Conservation (phyloP, 2,113 vertebrate species). For the Catharus fuscescens region DNA sequence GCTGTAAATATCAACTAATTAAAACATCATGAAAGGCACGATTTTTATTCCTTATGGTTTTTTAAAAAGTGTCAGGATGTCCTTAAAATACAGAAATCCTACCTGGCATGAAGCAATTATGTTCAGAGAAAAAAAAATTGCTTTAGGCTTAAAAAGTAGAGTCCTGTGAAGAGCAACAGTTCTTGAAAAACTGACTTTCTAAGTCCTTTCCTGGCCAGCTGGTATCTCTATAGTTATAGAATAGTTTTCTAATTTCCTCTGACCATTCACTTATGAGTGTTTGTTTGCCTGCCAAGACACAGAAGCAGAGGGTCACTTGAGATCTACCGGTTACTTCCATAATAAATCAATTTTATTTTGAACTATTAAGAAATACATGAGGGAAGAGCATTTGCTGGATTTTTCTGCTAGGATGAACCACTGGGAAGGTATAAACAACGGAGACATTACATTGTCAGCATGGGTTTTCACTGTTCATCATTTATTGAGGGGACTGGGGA, state of each 20-base stretch:
- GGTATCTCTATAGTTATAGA: not conserved
- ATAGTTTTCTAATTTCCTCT: not conserved
- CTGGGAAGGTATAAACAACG: not conserved
- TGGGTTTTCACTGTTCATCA: not conserved
- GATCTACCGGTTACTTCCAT: not conserved
- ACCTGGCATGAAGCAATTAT: not conserved
- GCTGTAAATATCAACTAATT: not conserved
- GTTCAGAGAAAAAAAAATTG: fast-evolving
- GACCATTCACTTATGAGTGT: not conserved
- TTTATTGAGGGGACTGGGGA: not conserved
- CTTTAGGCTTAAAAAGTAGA: not conserved
- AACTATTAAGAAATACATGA: not conserved
- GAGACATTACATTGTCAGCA: not conserved
- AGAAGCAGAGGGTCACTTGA: not conserved
- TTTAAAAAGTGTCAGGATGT: not conserved
- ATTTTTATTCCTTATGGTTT: not conserved
- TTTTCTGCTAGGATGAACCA: not conserved
- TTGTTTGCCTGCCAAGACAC: not conserved
- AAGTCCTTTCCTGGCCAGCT: not conserved
- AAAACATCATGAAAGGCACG: not conserved
- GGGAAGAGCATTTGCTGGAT: not conserved
- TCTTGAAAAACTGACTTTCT: not conserved
- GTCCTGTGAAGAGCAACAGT: not conserved
- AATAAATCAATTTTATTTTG: not conserved
- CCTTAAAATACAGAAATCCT: not conserved